Evolutionary conservation across 2,888 invertebrate genomes (phyloP), one percentile per base, ranked within the genome.

Genomic region (Drosophila austrosaltans): DNA sequence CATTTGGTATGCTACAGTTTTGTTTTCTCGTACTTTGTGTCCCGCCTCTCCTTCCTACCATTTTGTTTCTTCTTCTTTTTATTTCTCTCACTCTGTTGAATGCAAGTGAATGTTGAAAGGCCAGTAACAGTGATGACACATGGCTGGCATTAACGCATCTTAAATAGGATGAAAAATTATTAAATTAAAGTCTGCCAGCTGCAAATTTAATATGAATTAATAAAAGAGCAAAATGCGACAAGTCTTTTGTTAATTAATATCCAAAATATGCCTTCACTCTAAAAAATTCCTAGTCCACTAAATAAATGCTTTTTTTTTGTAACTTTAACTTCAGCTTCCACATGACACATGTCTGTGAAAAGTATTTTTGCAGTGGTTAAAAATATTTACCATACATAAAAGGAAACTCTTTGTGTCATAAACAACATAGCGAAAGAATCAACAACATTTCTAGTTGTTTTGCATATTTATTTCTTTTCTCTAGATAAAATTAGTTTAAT

Each of bases 401-500:
- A 6, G 16, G 4, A 42, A 25, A 48, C 25, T 25, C 16, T 16
- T 16, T 25, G 7, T 6, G 3, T 48, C 25, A 48, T 16, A 22
- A 10, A 48, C 48, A 48, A 48, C 22, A 48, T 3, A 48, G 22
- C 8, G 8, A 20, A 4, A 48, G 25, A 1, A 25, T 25, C 48
- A 25, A 58, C 39, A 48, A 40, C 61, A 59, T 61, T 62, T 66
- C 61, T 56, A 42, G 10, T 20, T 54, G 39, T 54, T 44, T n/a
- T 57, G 39, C 48, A 44, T 69, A 65, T 62, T 53, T 69, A 36
- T 76, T 65, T 73, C 67, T 60, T 63, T 71, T 69, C 62, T 62
- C 75, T 36, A 8, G 7, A 3, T 8, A 78, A 80, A 82, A 82
- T 82, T 85, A 77, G 68, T 69, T 76, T 69, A 80, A 79, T 77